Percentiles rank a stretch among this genome's conserved stretches.
phyloP scores from a whole-genome alignment of 1,140 invertebrate species.

The Pemphigus obesinymphae region DNA sequence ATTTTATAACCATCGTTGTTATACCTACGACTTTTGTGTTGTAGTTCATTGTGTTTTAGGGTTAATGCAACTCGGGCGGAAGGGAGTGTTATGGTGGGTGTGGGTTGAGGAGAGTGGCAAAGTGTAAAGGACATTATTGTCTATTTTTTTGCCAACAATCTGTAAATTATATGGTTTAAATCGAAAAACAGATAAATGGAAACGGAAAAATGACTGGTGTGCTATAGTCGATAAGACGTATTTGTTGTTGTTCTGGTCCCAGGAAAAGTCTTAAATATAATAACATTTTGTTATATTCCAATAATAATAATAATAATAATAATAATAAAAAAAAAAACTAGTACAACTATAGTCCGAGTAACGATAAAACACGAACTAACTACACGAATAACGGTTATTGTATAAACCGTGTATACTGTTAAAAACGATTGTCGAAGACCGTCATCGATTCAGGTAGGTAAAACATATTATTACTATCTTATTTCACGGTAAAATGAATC shows the following conservation, averaged over 20 bases:
- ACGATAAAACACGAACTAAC: too few species aligned
- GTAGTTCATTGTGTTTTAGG: slow-evolving; percentile 5
- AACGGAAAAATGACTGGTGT: neutral
- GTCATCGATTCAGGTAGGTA: neutral
- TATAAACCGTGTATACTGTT: neutral
- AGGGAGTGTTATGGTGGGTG: neutral
- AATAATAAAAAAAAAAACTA: too few species aligned
- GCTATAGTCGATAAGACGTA: neutral
- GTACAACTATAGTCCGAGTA: too few species aligned
- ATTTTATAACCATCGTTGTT: slow-evolving; percentile 1
- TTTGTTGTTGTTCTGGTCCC: neutral
- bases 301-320: too few species aligned
- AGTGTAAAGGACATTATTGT: slow-evolving; percentile 15
- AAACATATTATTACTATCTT: neutral
- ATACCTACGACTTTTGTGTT: slow-evolving; percentile 20
- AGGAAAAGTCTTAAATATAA: too few species aligned
- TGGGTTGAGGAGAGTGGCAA: neutral
- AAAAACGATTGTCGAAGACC: neutral
- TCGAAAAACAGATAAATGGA: neutral
- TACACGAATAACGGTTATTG: neutral
- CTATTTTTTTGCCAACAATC: slow-evolving; percentile 29
- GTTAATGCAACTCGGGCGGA: slow-evolving; percentile 5
- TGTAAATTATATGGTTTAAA: slow-evolving; percentile 26
- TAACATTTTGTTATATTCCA: too few species aligned
- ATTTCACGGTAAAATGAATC: slow-evolving; percentile 17